Conservation (phyloP, 2,113 vertebrate genomes). For the Kryptolebias marmoratus region DNA sequence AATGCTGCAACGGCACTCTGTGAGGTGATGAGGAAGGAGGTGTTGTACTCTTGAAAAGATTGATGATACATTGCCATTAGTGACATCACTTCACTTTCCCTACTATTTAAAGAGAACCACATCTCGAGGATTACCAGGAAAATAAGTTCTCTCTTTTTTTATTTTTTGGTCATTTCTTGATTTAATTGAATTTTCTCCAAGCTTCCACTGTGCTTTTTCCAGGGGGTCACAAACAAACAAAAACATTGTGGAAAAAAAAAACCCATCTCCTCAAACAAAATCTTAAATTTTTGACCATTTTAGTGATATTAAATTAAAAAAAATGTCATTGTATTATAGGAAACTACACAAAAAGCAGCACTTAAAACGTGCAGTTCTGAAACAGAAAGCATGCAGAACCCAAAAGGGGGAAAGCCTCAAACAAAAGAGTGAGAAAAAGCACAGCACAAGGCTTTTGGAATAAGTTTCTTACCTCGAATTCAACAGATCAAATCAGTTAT, state of each 20-base stretch:
- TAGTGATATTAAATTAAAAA: neutral
- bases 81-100: constrained; percentile 81
- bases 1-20: constrained; percentile 88
- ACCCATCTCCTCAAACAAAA: no score
- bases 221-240: constrained; percentile 37
- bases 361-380: constrained; percentile 67
- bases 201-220: constrained; percentile 84
- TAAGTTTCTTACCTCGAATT: constrained; percentile 61
- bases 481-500: constrained; percentile 61
- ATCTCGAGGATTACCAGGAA: constrained; percentile 83
- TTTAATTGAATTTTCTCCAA: constrained; percentile 22
- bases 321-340: neutral
- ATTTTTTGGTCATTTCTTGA: neutral
- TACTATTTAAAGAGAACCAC: constrained; percentile 88
- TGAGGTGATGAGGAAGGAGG: constrained; percentile 82
- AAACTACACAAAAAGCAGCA: constrained; percentile 20
- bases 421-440: constrained; percentile 73
- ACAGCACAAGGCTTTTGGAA: constrained; percentile 73
- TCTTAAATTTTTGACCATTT: no score
- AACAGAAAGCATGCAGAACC: constrained; percentile 63
- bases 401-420: constrained; percentile 34
- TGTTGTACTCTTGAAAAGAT: constrained; percentile 92
- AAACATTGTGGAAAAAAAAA: constrained; percentile 15
- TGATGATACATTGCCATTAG: constrained; percentile 92
- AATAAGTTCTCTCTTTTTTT: constrained; percentile 27